These are phyloP conservation scores for western clawed frog (Xenopus tropicalis) DNA, from an alignment of 2,113 vertebrate species.

Conservation along the genomic window DNA sequence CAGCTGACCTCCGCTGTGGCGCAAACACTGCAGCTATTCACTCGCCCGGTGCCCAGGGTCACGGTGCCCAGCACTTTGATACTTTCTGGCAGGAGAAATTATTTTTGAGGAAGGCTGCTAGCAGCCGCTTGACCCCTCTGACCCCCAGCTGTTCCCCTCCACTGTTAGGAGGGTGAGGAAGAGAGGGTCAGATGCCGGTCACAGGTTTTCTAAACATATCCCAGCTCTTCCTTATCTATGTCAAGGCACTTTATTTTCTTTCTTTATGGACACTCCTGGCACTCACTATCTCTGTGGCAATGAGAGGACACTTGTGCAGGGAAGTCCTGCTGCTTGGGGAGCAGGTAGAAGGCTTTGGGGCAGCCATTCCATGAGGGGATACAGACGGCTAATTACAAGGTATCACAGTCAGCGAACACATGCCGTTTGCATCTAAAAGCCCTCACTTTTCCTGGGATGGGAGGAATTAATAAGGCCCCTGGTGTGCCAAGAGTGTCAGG, in stretches of 20 bases:
- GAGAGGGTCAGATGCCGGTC: conserved; percentile 44
- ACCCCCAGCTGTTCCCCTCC: conserved; percentile 38
- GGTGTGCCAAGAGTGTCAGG: background rate
- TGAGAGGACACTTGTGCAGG: background rate
- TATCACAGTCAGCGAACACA: background rate
- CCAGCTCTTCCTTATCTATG: conserved; percentile 11
- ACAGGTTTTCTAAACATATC: conserved; percentile 29
- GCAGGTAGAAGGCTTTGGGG: background rate
- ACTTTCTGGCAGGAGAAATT: conserved; percentile 45
- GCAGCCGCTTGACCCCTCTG: conserved; percentile 19
- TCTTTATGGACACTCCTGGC: background rate
- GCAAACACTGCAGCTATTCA: conserved; percentile 41
- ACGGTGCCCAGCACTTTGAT: conserved; percentile 42
- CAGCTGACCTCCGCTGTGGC: conserved; percentile 21
- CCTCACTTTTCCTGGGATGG: background rate
- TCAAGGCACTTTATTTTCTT: conserved; percentile 19
- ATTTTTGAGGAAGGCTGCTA: conserved; percentile 33
- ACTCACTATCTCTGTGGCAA: background rate
- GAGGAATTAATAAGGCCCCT: background rate
- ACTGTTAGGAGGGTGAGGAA: conserved; percentile 19
- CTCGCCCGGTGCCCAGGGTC: conserved; percentile 20
- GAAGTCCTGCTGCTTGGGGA: background rate
- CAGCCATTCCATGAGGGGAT: background rate
- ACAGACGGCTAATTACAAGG: background rate
- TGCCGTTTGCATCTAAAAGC: background rate